phyloP scores from a whole-genome alignment of 2,113 vertebrate genomes.

The Callospermophilus lateralis region DNA sequence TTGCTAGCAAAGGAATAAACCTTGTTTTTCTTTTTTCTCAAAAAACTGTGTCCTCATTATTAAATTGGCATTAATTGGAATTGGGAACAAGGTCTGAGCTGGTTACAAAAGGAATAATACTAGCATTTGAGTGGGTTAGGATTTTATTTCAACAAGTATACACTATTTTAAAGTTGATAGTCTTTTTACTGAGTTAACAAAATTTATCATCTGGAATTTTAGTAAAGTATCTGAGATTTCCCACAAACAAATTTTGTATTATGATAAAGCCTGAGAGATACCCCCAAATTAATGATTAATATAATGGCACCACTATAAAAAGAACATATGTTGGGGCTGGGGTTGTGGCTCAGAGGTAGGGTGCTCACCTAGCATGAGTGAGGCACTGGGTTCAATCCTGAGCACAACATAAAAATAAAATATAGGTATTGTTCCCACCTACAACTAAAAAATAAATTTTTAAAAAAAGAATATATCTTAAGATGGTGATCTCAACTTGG shows the following conservation, averaged over 20 bases:
- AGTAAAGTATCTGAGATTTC: slow-evolving; percentile 44
- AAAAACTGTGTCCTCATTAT: too few species aligned
- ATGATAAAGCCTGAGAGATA: neutral
- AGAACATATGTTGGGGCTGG: neutral
- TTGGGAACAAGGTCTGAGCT: too few species aligned
- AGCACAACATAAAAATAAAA: too few species aligned
- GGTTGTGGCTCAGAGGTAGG: too few species aligned
- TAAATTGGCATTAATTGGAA: too few species aligned
- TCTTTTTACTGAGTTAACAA: slow-evolving; percentile 26
- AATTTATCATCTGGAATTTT: slow-evolving; percentile 50
- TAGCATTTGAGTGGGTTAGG: slow-evolving; percentile 41
- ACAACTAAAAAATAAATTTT: too few species aligned
- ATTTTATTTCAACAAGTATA: neutral
- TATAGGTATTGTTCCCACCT: too few species aligned
- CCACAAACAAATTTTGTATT: slow-evolving; percentile 43
- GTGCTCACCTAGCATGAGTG: too few species aligned
- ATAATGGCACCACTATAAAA: slow-evolving; percentile 43
- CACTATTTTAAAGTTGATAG: neutral
- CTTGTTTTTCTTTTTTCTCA: too few species aligned
- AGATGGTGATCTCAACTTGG: neutral
- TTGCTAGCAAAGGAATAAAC: too few species aligned
- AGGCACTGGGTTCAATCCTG: too few species aligned
- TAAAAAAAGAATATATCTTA: slow-evolving; percentile 8
- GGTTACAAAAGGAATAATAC: neutral
- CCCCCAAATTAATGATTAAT: slow-evolving; percentile 19